Base-by-base conservation (phyloP, 2,113 vertebrate species). In the Melanocharis versteri region DNA sequence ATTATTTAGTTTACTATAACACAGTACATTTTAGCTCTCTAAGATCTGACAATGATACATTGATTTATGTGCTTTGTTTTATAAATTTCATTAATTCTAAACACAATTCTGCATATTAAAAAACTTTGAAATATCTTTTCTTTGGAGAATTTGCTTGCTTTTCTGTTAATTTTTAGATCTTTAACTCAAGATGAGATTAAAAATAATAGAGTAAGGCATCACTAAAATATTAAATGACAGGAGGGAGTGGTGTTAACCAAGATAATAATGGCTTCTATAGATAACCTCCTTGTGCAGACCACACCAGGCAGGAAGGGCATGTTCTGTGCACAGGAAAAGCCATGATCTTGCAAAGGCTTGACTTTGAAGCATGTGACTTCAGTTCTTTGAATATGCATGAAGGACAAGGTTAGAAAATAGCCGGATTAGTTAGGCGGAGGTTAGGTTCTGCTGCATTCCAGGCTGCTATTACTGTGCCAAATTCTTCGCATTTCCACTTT, bases 331-430 rank as follows among this genome's bases (percentile, higher is more conserved):
- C 31, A 69, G 64, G 2, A 2, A 84, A 83, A 60, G 42, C 70
- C 7, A 0, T 44, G 62, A 76, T 88, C 89, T 66, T 95, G 89
- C 82, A 93, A 77, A 83, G 47, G 54, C 85, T 83, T 95, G 83
- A 81, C 83, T 96, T 66, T n/a, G 83, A 91, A 73, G 50, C 84
- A n/a, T 77, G 81, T 95, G 94, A 94, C 81, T 83, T 94, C 0
- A 0, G 37, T 11, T 26, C 69, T 91, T 94, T 94, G 70, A 81
- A 93, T 90, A 89, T 76, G 39, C 78, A 69, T 53, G 13, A 50
- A 57, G 60, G 76, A 89, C 93, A 83, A 77, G 23, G 70, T 79
- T 89, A 80, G 78, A 95, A 96, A 91, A 91, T 5, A 82, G 76
- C 86, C 89, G 84, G 57, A 91, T 89, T 87, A 81, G 39, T 48